A percentile compares a stretch with the other conserved stretches of the same genome.
Conservation (phyloP, 2,797 vertebrate species). For the Pipistrellus kuhlii region DNA sequence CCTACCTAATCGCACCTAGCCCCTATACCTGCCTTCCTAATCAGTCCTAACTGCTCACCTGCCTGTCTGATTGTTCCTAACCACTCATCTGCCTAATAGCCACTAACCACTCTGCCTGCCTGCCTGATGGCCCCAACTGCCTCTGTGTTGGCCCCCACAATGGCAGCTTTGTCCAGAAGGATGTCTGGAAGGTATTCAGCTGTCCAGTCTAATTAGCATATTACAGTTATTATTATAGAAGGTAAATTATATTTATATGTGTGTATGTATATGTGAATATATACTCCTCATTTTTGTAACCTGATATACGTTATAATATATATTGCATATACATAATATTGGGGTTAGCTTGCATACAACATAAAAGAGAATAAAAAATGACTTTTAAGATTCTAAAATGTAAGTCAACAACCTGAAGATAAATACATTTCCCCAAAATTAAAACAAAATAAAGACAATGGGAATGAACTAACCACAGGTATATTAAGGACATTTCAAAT, state of each 20-base stretch:
- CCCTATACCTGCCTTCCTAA: too few relatives aligned
- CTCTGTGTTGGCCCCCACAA: too few relatives aligned
- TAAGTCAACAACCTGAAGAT: background rate
- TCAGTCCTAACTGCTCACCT: too few relatives aligned
- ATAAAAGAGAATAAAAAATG: background rate
- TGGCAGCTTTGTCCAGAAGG: too few relatives aligned
- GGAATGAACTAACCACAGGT: background rate
- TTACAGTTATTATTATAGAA: too few relatives aligned
- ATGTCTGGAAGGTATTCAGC: too few relatives aligned
- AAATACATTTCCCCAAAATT: background rate
- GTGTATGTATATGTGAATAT: background rate
- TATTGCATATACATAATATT: slow-evolving; percentile 21
- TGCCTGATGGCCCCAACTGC: too few relatives aligned
- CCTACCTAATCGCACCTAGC: too few relatives aligned
- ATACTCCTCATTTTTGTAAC: slow-evolving; percentile 27
- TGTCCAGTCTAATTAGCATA: too few relatives aligned
- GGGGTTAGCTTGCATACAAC: background rate
- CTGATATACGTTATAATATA: slow-evolving; percentile 22
- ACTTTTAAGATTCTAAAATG: background rate
- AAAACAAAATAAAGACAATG: background rate
- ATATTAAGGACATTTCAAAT: background rate
- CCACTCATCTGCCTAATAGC: too few relatives aligned
- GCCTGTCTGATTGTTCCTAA: too few relatives aligned
- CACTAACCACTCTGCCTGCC: too few relatives aligned
- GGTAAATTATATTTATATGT: background rate